Conservation (phyloP, 2,113 vertebrate species). For the Rhadina sibilatrix region DNA sequence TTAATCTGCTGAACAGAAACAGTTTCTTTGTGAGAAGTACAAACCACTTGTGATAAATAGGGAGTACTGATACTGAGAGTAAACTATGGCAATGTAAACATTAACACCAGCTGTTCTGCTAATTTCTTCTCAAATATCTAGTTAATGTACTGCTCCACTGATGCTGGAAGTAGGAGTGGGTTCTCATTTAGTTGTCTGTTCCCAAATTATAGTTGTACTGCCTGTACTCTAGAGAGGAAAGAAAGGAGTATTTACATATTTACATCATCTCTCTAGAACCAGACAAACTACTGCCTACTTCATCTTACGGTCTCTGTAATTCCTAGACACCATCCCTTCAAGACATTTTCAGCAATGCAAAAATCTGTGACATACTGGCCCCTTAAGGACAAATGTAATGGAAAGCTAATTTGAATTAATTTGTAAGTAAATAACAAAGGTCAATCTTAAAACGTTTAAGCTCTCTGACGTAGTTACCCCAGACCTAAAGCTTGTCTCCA, state of each 20-base stretch:
- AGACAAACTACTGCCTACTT: neutral
- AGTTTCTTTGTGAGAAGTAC: conserved; percentile 3
- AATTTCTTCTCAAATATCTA: neutral
- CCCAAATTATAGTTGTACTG: neutral
- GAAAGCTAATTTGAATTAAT: neutral
- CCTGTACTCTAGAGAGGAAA: neutral
- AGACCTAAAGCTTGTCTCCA: neutral
- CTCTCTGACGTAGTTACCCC: neutral
- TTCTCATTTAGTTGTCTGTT: neutral
- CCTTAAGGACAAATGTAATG: neutral
- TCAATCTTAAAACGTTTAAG: neutral
- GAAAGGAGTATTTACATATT: neutral
- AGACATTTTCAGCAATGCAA: neutral
- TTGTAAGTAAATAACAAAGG: neutral
- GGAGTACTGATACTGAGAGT: neutral
- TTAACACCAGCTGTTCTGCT: neutral
- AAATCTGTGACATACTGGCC: neutral
- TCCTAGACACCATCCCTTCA: neutral
- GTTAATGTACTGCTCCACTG: neutral
- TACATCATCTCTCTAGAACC: neutral
- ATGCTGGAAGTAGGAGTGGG: neutral
- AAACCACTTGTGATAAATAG: neutral
- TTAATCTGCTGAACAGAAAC: neutral
- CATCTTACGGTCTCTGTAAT: neutral
- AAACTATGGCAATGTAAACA: neutral